phyloP scores from a whole-genome alignment of 92 coral and sea anemone species.

The Desmophyllum pertusum region DNA sequence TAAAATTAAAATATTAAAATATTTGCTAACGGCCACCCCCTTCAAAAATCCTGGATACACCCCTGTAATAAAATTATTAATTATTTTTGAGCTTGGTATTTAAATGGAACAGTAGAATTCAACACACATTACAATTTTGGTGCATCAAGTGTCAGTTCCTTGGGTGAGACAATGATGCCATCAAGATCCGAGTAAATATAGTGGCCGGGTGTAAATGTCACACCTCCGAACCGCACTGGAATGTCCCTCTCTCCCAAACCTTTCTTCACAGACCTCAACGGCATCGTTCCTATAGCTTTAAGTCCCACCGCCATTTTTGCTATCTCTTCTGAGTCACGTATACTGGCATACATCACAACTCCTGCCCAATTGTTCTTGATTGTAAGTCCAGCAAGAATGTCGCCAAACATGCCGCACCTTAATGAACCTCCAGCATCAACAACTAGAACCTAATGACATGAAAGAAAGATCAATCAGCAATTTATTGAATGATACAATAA shows the following conservation, averaged over 20 bases:
- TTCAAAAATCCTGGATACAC: too few relatives aligned
- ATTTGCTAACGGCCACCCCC: too few relatives aligned
- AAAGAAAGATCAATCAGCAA: neutral
- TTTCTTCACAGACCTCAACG: conserved; percentile 84
- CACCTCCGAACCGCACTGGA: conserved; percentile 91
- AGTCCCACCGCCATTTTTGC: conserved; percentile 81
- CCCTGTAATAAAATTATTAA: too few relatives aligned
- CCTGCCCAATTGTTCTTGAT: conserved; percentile 94
- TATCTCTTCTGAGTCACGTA: conserved; percentile 87
- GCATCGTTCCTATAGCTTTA: conserved; percentile 94
- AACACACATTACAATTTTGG: conserved; percentile 49
- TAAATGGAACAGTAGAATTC: too few relatives aligned
- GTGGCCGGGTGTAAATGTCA: conserved; percentile 86
- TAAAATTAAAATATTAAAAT: too few relatives aligned
- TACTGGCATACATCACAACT: conserved; percentile 85
- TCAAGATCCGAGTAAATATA: conserved; percentile 92
- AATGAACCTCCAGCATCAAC: conserved; percentile 99
- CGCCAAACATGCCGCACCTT: conserved; percentile 92
- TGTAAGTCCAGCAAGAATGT: conserved; percentile 83
- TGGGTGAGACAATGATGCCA: conserved; percentile 91
- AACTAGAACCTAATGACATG: conserved; percentile 78
- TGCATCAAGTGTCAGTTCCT: conserved; percentile 78
- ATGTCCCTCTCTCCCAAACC: conserved; percentile 87
- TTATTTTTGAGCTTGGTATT: too few relatives aligned
- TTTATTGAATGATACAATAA: neutral